These are phyloP conservation scores for Calephelis virginiensis DNA, from an alignment of 1,140 invertebrate genomes.

Conservation along the genomic window DNA sequence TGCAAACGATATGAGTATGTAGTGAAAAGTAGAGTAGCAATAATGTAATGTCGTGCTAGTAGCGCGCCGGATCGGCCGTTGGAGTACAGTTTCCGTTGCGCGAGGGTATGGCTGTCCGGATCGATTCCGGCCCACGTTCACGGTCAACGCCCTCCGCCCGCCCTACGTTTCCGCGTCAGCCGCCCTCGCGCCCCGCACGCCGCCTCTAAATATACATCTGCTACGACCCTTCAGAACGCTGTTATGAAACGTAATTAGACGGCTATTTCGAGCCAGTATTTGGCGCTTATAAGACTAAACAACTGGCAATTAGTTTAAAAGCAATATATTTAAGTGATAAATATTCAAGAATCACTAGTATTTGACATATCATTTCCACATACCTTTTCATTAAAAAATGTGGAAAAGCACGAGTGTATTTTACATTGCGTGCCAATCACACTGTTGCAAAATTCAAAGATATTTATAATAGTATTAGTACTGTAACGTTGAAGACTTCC, in stretches of 20 bases:
- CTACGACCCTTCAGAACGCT: constrained; percentile 59
- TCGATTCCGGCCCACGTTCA: constrained; percentile 75
- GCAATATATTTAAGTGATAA: background rate
- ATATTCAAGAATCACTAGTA: background rate
- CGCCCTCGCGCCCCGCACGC: constrained; percentile 30
- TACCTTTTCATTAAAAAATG: no score
- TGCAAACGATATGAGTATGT: no score
- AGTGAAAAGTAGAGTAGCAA: background rate
- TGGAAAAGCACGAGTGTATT: no score
- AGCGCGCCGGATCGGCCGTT: constrained; percentile 15
- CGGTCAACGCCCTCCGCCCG: constrained; percentile 76
- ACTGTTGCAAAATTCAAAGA: no score
- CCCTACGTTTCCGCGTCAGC: constrained; percentile 72
- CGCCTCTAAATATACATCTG: constrained; percentile 63
- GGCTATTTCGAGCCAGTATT: constrained; percentile 67
- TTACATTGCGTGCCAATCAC: no score
- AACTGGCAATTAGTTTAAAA: constrained; percentile 23
- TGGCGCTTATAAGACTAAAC: constrained; percentile 39
- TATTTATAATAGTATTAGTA: no score
- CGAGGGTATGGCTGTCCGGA: constrained; percentile 70
- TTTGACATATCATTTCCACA: no score
- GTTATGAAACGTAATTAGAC: constrained; percentile 73
- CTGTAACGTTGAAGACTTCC: no score
- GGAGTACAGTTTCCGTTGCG: constrained; percentile 67
- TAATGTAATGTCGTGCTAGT: background rate